Base-by-base conservation (phyloP, 2,797 vertebrate genomes). In the Protonibea diacanthus region DNA sequence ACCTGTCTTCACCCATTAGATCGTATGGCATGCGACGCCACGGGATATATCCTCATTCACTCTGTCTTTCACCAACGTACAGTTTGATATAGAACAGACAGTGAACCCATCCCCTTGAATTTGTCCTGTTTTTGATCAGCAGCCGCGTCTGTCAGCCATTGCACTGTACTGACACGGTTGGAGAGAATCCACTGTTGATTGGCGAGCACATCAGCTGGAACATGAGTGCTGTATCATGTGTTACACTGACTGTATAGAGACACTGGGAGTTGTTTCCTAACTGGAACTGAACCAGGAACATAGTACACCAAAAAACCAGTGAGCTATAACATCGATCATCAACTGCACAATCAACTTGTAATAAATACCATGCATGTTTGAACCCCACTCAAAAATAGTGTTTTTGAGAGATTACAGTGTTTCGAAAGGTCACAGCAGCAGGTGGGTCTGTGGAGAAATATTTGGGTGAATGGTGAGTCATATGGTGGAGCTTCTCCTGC, bases 1-100 rank as follows among this genome's bases (percentile, higher is more conserved):
- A 83, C 76, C 89, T 89, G 87, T 90, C 83, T 17, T 64, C 77
- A 76, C 42, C 67, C 67, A 75, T 88, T 85, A 90, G 25, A 58
- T 8, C 55, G 42, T 51, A 67, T 14, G 58, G 60, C 65, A 55
- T 62, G 66, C 53, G 58, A 10, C 44, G 3, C 79, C 66, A 42
- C 77, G 74, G 86, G 83, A 65, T 15, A 49, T 38, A 25, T 74
- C 71, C 74, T 48, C 7, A 0, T 71, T 69, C 70, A 38, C 62
- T 49, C 63, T 80, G 83, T 85, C 21, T 49, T 20, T 85, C 71
- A 71, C 63, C 58, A 82, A 65, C 72, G 75, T 71, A 61, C 18
- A 65, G 59, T 29, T 55, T 33, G 45, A 74, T 69, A 56, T n/a
- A 70, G 58, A 74, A 14, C 40, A 33, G 48, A 21, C 64, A 9